Base-by-base conservation (phyloP, 2,888 invertebrate species). In the Taenaris catops region DNA sequence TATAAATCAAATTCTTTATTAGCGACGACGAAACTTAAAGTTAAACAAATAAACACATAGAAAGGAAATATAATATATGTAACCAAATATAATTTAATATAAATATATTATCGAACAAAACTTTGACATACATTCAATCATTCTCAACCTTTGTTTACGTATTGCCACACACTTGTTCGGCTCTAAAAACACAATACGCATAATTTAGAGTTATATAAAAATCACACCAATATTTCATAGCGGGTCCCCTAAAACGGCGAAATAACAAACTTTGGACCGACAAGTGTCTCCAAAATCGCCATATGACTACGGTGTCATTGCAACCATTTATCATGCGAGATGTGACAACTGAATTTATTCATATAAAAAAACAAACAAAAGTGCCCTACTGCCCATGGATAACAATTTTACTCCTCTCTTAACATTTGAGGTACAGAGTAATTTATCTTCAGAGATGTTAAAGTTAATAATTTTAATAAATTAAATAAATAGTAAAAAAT, bases 341-440 rank as follows among this genome's bases (percentile, higher is more conserved):
- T 78, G 75, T 78, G 84, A 86, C 84, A 84, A 79, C 79, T 83
- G 80, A 83, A 86, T 86, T 84, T 81, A 83, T 83, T 78, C 76
- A 68, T 67, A 60, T 63, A 83, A 81, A 79, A n/a, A 81, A 70
- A 81, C 66, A 81, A 80, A 83, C 81, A 84, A 80, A 74, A 63
- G 72, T 48, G 69, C 68, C 52, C 63, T 69, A 66, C 69, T 61
- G 65, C 32, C 25, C 39, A 24, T 32, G 40, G 59, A 61, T 69
- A 69, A 68, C 63, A 62, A 64, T 62, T 65, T 65, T 58, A 56
- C 57, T 65, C 54, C 61, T 60, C 60, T 60, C 51, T 55, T 59
- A 52, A 53, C 44, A 32, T 59, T 65, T 63, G 59, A 53, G 44
- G 41, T 35, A 44, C 41, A 79, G 78, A 61, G 52, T 48, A 54